These are phyloP conservation scores for Volucella inanis DNA, from an alignment of 2,888 invertebrate species.

Conservation along the genomic window DNA sequence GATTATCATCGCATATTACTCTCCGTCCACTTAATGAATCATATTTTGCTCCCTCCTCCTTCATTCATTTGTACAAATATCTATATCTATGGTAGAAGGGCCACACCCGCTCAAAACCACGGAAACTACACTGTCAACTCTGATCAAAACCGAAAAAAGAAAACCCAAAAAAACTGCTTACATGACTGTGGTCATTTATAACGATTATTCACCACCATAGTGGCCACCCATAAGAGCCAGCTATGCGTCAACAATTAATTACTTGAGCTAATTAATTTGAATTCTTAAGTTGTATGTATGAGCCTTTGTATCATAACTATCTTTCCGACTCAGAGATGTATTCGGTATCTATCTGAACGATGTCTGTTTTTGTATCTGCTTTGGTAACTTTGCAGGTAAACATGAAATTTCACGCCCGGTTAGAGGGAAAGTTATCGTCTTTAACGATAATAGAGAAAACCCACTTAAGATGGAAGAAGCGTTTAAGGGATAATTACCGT, in stretches of 20 bases:
- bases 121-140: constrained; percentile 3
- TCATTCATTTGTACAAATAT: constrained; percentile 23
- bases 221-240: constrained; percentile 54
- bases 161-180: constrained; percentile 23
- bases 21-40: constrained; percentile 70
- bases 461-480: constrained; percentile 16
- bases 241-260: constrained; percentile 71
- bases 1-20: constrained; percentile 68
- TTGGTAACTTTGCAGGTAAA: constrained; percentile 51
- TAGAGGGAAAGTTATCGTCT: constrained; percentile 19
- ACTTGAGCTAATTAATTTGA: constrained; percentile 70
- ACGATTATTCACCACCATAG: constrained; percentile 57
- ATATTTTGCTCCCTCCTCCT: constrained; percentile 48
- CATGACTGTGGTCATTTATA: constrained; percentile 54
- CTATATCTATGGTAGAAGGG: constrained; percentile 28
- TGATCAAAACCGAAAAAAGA: constrained; percentile 12
- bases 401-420: constrained; percentile 58
- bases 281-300: constrained; percentile 52
- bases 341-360: neutral
- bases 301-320: neutral
- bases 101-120: constrained; percentile 52
- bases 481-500: constrained; percentile 36
- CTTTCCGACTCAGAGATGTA: too few species aligned
- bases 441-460: neutral
- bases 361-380: constrained; percentile 27